Evolutionary conservation across 2,888 invertebrate species (phyloP).

Genomic region (Epirrhoe tristata): DNA sequence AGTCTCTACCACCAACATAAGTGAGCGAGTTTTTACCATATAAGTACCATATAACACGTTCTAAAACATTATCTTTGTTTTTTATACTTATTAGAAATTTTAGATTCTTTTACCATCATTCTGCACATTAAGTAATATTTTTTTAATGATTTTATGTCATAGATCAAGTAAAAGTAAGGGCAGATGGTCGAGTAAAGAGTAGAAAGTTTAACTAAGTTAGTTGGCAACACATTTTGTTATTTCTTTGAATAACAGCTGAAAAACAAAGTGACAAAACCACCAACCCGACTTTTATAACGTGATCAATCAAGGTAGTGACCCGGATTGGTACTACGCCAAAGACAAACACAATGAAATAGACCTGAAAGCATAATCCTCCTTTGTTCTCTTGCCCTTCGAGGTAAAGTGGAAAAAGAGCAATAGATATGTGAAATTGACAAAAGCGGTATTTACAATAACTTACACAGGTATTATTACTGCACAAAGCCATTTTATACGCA

Average conservation of each 20-base stretch:
- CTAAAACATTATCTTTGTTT: too few relatives aligned
- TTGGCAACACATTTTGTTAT: background rate
- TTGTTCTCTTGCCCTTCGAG: conserved; percentile 25
- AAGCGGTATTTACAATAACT: too few relatives aligned
- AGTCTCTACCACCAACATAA: too few relatives aligned
- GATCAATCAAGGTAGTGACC: conserved; percentile 29
- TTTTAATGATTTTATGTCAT: background rate
- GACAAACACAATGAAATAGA: conserved; percentile 36
- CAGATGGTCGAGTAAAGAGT: background rate
- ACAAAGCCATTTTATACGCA: too few relatives aligned
- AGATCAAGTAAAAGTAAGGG: background rate
- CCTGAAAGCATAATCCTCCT: conserved; percentile 31
- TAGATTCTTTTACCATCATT: background rate
- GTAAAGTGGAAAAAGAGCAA: conserved; percentile 4
- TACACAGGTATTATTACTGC: too few relatives aligned
- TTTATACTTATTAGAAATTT: too few relatives aligned
- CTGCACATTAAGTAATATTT: too few relatives aligned
- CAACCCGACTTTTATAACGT: conserved; percentile 16
- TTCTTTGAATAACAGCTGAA: background rate
- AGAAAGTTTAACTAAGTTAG: background rate
- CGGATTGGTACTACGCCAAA: conserved; percentile 25
- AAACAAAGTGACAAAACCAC: conserved; percentile 3
- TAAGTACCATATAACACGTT: too few relatives aligned
- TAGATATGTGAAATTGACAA: too few relatives aligned
- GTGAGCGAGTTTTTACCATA: too few relatives aligned